These are phyloP conservation scores for Aleiodes sp. DNA, from an alignment of 1,140 invertebrate genomes.

Conservation along the genomic window DNA sequence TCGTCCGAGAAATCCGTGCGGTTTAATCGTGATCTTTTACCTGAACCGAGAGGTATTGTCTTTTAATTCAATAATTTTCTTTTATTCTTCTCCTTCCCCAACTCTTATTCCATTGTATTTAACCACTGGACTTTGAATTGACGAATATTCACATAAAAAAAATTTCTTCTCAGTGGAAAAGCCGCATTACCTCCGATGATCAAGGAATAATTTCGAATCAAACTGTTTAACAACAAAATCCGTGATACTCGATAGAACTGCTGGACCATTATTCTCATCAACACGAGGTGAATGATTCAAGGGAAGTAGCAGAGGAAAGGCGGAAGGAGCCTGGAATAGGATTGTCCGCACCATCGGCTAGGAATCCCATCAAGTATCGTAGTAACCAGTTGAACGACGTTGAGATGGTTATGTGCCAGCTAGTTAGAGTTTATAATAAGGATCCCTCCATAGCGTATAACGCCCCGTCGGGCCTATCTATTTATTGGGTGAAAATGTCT, in stretches of 20 bases:
- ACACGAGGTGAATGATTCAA: slow-evolving; percentile 55
- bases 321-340: slow-evolving; percentile 56
- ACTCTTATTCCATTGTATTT: slow-evolving; percentile 26
- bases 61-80: slow-evolving; percentile 21
- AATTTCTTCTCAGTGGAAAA: no score
- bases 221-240: not conserved
- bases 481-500: slow-evolving; percentile 68
- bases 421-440: slow-evolving; percentile 69
- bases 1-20: slow-evolving; percentile 26
- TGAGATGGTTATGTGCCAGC: slow-evolving; percentile 44
- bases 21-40: slow-evolving; percentile 20
- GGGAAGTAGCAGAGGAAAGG: slow-evolving; percentile 43
- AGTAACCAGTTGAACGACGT: slow-evolving; percentile 40
- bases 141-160: no score
- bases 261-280: slow-evolving; percentile 17
- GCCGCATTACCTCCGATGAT: no score
- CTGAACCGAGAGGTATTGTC: slow-evolving; percentile 2
- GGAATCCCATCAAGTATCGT: slow-evolving; percentile 67
- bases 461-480: slow-evolving; percentile 61
- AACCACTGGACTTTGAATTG: slow-evolving; percentile 42
- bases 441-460: slow-evolving; percentile 59
- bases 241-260: not conserved
- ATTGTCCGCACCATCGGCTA: slow-evolving; percentile 68
- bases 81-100: no score
- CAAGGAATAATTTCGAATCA: not conserved